Percentiles rank a stretch among this genome's conserved stretches.
phyloP scores from a whole-genome alignment of 1,140 invertebrate genomes.

The Brachionus koreanus region DNA sequence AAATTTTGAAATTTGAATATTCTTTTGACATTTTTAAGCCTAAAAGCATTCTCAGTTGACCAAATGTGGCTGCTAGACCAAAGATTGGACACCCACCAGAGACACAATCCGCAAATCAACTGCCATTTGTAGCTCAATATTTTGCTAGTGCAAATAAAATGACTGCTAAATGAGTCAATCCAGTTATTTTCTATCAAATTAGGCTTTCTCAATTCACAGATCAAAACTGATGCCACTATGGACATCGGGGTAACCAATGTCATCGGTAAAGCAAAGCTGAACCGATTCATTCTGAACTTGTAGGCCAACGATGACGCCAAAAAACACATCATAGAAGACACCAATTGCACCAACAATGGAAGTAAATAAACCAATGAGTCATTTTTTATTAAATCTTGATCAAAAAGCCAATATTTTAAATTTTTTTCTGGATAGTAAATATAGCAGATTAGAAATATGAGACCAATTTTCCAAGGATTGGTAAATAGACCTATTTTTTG shows the following conservation, averaged over 20 bases:
- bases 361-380: not conserved
- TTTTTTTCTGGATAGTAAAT: conserved; percentile 16
- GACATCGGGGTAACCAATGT: conserved; percentile 50
- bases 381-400: not conserved
- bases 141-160: conserved; percentile 21
- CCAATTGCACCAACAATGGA: not conserved
- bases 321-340: conserved; percentile 10
- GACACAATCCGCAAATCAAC: conserved; percentile 60
- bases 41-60: conserved; percentile 79
- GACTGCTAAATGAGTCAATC: conserved; percentile 41
- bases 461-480: conserved; percentile 31
- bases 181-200: conserved; percentile 57
- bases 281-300: conserved; percentile 52
- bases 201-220: conserved; percentile 41
- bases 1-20: conserved; percentile 35
- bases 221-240: conserved; percentile 64
- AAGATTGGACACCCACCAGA: conserved; percentile 86
- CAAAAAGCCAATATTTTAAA: not conserved
- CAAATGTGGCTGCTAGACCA: conserved; percentile 95
- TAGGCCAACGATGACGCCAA: conserved; percentile 47
- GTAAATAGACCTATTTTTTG: conserved; percentile 35
- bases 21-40: conserved; percentile 29
- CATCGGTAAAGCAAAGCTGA: conserved; percentile 53
- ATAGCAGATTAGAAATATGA: not conserved
- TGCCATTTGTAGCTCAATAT: conserved; percentile 35